Base-by-base conservation (phyloP, 2,888 invertebrate species). In the Tipula helvola region DNA sequence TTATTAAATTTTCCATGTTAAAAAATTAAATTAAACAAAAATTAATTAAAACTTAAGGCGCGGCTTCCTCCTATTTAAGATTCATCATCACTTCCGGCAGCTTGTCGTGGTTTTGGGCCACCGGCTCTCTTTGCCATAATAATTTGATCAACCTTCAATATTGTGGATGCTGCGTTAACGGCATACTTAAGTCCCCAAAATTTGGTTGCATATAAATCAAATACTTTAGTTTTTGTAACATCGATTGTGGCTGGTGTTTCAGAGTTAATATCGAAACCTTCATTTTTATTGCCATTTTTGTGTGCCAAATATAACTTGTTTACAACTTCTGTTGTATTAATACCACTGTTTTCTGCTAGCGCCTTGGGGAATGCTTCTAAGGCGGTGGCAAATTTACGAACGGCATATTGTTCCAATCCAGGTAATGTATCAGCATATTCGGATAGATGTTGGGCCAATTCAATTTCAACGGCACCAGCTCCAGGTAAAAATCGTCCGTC, bases 61-160 rank as follows among this genome's bases (percentile, higher is more conserved):
- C 47, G 47, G 10, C 47, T 3, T 47, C 13, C 18, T 8, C 71
- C 28, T 86, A 86, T 88, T 90, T 94, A 94, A 90, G 93, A 94
- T 90, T 96, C 96, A 89, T 96, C 96, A 91, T 96, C 96, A 89
- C 95, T 95, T 36, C 91, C 93, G 8, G 93, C 94, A 12, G 92
- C 92, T 87, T 94, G 94, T 89, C 94, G 94, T 1, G 96, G 94
- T 91, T 98, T 98, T 0, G 98, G 98, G 84, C 99, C 99, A 85
- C 99, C 99, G 16, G 98, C 98, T 89, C 96, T 94, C 92, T 99
- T 99, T 0, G 99, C 98, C 98, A 99, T 98, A 88, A 99, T 99
- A 89, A 99, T 99, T 92, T 99, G 98, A 92, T 99, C 98, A 39
- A 99, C 97, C 91, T 96, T 95, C 41, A 99, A 93, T 88, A 99